Evolutionary conservation across 2,797 vertebrate genomes (phyloP).

Genomic region (Falco cherrug): DNA sequence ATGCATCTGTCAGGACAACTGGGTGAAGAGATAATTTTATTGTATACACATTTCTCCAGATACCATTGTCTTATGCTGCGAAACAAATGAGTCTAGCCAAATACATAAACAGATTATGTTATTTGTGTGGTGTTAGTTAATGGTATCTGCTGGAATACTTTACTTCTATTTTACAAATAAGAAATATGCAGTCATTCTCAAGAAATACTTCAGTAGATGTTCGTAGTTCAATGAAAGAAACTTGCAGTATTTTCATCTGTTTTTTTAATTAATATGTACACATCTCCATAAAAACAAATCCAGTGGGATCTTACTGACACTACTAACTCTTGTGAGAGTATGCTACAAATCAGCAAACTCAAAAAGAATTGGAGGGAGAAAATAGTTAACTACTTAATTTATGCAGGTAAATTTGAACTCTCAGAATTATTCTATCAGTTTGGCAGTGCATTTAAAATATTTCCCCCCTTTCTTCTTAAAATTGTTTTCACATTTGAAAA

Average conservation of each 20-base stretch:
- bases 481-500: not conserved
- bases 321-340: not conserved
- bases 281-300: not conserved
- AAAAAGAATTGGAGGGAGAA: not conserved
- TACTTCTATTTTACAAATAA: not conserved
- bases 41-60: not conserved
- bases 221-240: not conserved
- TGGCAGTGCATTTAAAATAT: not conserved
- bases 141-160: not conserved
- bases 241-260: not conserved
- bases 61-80: not conserved
- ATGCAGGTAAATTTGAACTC: not conserved
- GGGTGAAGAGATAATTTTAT: not conserved
- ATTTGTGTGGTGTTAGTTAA: not conserved
- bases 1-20: not conserved
- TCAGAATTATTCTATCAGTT: not conserved
- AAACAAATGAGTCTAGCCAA: not conserved
- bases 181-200: not conserved
- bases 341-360: not conserved
- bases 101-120: not conserved
- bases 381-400: not conserved
- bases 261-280: not conserved
- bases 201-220: not conserved
- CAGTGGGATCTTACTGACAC: not conserved
- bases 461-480: not conserved